Percentiles rank a stretch among this genome's conserved stretches.
Conservation (phyloP, 2,888 invertebrate genomes). For the Eilema griseolum region DNA sequence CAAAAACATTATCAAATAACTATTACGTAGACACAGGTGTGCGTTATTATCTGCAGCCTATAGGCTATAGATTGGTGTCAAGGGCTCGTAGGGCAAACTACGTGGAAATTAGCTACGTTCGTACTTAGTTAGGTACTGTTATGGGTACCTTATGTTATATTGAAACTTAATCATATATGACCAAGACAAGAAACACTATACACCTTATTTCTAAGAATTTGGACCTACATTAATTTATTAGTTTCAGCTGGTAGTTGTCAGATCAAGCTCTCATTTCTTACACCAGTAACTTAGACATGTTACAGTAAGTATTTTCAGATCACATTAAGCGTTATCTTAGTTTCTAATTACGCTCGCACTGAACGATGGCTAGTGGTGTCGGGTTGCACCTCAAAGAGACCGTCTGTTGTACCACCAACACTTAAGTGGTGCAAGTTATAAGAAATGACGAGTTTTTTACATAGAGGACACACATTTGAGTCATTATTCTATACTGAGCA, state of each 20-base stretch:
- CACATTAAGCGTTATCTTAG: constrained; percentile 49
- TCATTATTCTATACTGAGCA: no score
- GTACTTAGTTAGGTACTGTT: neutral
- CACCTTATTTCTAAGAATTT: neutral
- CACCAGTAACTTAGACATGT: neutral
- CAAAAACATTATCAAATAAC: constrained; percentile 17
- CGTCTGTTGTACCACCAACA: constrained; percentile 63
- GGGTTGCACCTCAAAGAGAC: constrained; percentile 66
- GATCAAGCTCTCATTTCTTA: neutral
- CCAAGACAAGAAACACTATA: neutral
- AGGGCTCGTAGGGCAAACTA: constrained; percentile 35
- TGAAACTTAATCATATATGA: neutral
- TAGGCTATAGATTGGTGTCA: constrained; percentile 39
- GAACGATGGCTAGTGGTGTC: constrained; percentile 59
- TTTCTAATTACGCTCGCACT: constrained; percentile 49
- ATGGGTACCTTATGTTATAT: neutral
- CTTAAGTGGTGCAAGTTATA: constrained; percentile 46
- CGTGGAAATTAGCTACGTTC: constrained; percentile 11
- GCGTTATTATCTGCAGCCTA: constrained; percentile 34
- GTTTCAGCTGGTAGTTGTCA: constrained; percentile 8
- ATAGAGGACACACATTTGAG: neutral
- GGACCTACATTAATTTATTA: neutral
- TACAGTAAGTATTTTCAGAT: constrained; percentile 49
- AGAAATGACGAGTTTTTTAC: constrained; percentile 9
- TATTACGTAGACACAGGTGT: constrained; percentile 41